Percentiles rank a stretch among this genome's conserved stretches.
Evolutionary conservation across 2,888 invertebrate genomes (phyloP).

Genomic region (Helicoverpa assulta): DNA sequence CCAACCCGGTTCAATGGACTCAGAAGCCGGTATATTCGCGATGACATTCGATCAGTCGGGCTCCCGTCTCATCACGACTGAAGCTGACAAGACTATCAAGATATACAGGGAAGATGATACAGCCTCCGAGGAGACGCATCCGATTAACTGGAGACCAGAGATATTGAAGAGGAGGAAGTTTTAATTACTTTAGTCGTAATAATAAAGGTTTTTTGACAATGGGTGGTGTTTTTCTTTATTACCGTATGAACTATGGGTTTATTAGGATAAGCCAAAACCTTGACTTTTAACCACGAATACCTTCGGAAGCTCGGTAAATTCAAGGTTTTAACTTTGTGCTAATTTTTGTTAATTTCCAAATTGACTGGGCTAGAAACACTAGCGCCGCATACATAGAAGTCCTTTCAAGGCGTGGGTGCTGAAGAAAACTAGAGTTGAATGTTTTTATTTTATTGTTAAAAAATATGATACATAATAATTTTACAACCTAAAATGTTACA

Average conservation of each 20-base stretch:
- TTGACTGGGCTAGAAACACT: no score
- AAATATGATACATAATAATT: conserved; percentile 42
- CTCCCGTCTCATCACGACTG: conserved; percentile 97
- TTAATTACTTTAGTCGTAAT: conserved; percentile 78
- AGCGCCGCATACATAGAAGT: no score
- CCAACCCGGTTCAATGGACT: conserved; percentile 99
- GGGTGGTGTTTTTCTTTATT: neutral
- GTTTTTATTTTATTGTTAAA: conserved; percentile 36
- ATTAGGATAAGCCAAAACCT: no score
- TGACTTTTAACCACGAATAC: no score
- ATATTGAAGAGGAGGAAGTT: conserved; percentile 97
- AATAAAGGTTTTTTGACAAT: conserved; percentile 30
- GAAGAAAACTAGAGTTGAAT: conserved; percentile 12
- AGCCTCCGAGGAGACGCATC: conserved; percentile 98
- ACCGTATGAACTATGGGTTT: no score
- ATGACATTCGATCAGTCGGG: conserved; percentile 99
- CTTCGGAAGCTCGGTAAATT: no score
- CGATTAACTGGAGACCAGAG: conserved; percentile 99
- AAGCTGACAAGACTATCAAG: conserved; percentile 99
- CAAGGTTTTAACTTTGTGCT: no score
- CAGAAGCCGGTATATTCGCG: conserved; percentile 99
- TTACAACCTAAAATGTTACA: conserved; percentile 48
- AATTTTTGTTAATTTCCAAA: no score
- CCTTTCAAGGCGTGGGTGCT: no score
- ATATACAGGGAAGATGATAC: conserved; percentile 99